Conservation (phyloP, 2,888 invertebrate genomes). For the Falcaria lacertinaria region DNA sequence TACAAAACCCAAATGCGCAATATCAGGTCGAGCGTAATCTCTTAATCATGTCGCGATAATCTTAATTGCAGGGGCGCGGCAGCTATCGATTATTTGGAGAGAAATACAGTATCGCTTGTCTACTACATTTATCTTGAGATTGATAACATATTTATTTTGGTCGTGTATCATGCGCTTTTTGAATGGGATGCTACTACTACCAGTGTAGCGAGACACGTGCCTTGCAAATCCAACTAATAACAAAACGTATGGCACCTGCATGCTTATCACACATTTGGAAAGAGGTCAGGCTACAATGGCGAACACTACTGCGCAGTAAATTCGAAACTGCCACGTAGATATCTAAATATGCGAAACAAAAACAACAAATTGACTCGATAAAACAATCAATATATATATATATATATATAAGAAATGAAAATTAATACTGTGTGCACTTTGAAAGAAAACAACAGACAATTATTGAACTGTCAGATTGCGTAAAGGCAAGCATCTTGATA, state of each 20-base stretch:
- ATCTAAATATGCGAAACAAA: constrained; percentile 31
- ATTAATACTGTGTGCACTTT: no score
- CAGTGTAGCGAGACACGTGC: constrained; percentile 13
- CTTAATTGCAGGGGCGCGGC: constrained; percentile 66
- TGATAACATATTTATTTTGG: constrained; percentile 42
- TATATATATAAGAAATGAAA: no score
- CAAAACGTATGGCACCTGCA: constrained; percentile 9
- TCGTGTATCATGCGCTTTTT: constrained; percentile 32
- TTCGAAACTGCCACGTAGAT: constrained; percentile 23
- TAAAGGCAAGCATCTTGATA: constrained; percentile 32
- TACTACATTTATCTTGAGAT: constrained; percentile 21
- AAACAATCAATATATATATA: no score
- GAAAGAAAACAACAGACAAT: constrained; percentile 21
- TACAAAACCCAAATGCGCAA: constrained; percentile 28
- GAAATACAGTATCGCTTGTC: constrained; percentile 29
- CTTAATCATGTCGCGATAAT: constrained; percentile 49
- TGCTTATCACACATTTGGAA: constrained; percentile 3
- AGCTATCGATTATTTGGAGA: constrained; percentile 29
- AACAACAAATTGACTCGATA: constrained; percentile 42
- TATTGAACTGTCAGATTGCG: constrained; percentile 30
- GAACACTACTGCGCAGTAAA: constrained; percentile 43
- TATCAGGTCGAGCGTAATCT: constrained; percentile 42
- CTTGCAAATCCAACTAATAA: constrained; percentile 8
- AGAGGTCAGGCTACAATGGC: constrained; percentile 18
- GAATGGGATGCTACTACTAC: constrained; percentile 17